A percentile compares a stretch with the other conserved stretches of the same genome.
Conservation (phyloP, 1,140 invertebrate species). For the Halyomorpha halys region DNA sequence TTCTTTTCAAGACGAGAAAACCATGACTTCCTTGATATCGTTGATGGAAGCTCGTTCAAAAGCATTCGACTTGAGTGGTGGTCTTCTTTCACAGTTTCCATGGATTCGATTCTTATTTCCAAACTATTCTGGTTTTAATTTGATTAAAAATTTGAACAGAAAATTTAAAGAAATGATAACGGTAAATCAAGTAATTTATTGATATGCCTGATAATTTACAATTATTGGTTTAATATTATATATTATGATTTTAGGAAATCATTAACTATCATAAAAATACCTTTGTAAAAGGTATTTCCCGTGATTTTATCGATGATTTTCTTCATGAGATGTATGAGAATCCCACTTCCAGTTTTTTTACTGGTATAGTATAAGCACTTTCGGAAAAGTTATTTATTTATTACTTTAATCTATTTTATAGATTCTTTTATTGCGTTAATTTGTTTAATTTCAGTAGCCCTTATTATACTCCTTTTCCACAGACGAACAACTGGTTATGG, state of each 20-base stretch:
- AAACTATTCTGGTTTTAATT: constrained; percentile 52
- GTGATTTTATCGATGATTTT: constrained; percentile 69
- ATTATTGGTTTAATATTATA: background rate
- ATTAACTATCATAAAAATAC: constrained; percentile 49
- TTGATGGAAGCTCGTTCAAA: constrained; percentile 50
- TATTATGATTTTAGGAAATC: constrained; percentile 38
- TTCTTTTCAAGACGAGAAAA: constrained; percentile 35
- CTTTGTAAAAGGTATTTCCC: constrained; percentile 39
- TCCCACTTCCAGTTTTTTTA: background rate
- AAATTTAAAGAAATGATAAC: background rate
- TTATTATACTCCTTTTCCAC: constrained; percentile 29
- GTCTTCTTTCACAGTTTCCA: constrained; percentile 52
- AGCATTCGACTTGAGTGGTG: constrained; percentile 59
- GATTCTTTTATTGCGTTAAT: constrained; percentile 13
- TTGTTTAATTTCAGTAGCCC: constrained; percentile 4
- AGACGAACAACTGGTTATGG: constrained; percentile 57
- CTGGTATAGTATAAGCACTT: background rate
- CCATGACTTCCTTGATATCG: constrained; percentile 47
- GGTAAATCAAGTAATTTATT: background rate
- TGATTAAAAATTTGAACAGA: background rate
- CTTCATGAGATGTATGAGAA: constrained; percentile 42
- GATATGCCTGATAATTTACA: background rate
- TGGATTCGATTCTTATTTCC: constrained; percentile 59
- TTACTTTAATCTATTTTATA: constrained; percentile 25
- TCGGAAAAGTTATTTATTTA: constrained; percentile 34